These are phyloP conservation scores for Nephrotoma guestfalica DNA, from an alignment of 2,888 invertebrate species.

Conservation along the genomic window DNA sequence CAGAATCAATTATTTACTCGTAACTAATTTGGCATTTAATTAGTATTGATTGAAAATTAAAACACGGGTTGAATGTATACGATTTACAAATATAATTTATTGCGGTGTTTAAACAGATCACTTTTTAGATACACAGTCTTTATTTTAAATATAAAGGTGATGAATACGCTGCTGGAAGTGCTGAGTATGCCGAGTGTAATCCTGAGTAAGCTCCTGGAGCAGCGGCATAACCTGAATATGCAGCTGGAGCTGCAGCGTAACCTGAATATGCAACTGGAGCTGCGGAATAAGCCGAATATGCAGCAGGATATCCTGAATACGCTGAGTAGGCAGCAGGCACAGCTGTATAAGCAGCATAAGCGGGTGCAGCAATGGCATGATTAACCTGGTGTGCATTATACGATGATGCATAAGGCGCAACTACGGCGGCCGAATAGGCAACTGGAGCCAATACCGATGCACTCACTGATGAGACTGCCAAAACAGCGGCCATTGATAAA, in stretches of 20 bases:
- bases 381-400: conserved; percentile 62
- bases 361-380: conserved; percentile 57
- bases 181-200: conserved; percentile 9
- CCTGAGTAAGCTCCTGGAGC: neutral
- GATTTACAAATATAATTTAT: neutral
- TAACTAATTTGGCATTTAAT: neutral
- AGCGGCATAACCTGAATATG: too few relatives aligned
- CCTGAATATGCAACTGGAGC: neutral
- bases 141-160: conserved; percentile 10
- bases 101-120: neutral
- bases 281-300: conserved; percentile 14
- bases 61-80: neutral
- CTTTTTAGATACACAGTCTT: neutral
- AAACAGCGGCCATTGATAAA: neutral
- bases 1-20: neutral
- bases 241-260: neutral
- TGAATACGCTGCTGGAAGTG: conserved; percentile 7
- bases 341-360: neutral
- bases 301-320: conserved; percentile 21
- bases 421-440: conserved; percentile 21
- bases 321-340: conserved; percentile 18
- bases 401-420: conserved; percentile 59
- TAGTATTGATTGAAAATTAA: neutral
- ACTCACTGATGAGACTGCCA: conserved; percentile 17
- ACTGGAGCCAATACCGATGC: conserved; percentile 32